phyloP scores from a whole-genome alignment of 2,113 vertebrate species.

The Nycticorax nycticorax region DNA sequence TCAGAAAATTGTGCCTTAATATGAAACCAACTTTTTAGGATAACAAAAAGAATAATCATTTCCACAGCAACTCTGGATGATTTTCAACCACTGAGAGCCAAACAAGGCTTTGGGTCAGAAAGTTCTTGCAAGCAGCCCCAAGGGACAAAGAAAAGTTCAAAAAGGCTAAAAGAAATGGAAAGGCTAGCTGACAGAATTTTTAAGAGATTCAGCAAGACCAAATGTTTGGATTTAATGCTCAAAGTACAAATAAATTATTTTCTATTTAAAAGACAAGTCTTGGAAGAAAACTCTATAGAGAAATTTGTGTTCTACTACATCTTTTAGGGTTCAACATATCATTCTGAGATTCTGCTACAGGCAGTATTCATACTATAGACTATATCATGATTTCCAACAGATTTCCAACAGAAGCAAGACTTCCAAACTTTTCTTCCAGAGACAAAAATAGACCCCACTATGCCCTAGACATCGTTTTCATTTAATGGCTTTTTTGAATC shows the following conservation, averaged over 20 bases:
- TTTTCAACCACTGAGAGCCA: not conserved
- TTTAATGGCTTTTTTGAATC: not conserved
- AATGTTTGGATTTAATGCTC: not conserved
- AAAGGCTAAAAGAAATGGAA: not conserved
- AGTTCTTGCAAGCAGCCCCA: not conserved
- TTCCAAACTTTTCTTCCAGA: not conserved
- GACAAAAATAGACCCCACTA: not conserved
- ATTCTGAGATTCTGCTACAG: not conserved
- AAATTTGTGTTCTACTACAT: not conserved
- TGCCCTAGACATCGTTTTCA: not conserved
- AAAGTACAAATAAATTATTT: not conserved
- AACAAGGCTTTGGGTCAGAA: not conserved
- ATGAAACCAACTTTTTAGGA: not conserved
- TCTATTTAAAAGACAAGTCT: not conserved
- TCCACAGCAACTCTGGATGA: not conserved
- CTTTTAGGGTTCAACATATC: not conserved
- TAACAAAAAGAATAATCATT: not conserved
- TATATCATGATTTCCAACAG: not conserved
- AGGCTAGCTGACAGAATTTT: not conserved
- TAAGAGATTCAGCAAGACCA: not conserved
- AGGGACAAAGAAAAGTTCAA: not conserved
- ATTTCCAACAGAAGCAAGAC: not conserved
- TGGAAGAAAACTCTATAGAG: not conserved
- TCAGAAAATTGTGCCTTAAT: not conserved
- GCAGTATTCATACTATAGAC: not conserved